Base-by-base conservation (phyloP, 2,888 invertebrate species). In the Galerucella calmariensis region DNA sequence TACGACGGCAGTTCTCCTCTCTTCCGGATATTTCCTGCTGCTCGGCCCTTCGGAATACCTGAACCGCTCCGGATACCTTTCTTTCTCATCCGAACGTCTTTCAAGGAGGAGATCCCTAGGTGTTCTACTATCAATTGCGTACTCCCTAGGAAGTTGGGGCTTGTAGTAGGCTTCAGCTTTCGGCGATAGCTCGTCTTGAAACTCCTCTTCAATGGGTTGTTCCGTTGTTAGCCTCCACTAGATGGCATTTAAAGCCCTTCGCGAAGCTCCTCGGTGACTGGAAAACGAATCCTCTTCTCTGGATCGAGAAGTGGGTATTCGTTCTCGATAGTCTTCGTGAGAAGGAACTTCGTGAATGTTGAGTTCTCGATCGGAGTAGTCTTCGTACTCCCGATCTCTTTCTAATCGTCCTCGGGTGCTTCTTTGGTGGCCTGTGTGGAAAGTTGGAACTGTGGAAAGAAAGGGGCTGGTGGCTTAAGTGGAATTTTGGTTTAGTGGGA, bases 171-270 rank as follows among this genome's bases (percentile, higher is more conserved):
- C 79, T 67, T 84, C 84, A 2, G 82, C 80, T 74, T 80, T 81
- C 59, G 86, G 84, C 77, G 85, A 86, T 77, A 86, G 82, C 72
- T 87, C 87, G 83, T 86, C 86, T 81, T 86, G 86, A 82, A 85
- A 80, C 81, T 88, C 87, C 83, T 87, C 87, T 86, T 87, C 88
- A 86, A 88, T 88, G 82, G 88, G 87, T 80, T 87, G 87, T 81
- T 88, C 88, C 88, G 88, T 86, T 84, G 87, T 87, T 82, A 88
- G 87, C 87, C 88, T 87, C 87, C 88, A 90, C 91, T 93, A 94
- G 88, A 94, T 93, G 87, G 93, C 93, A 88, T 93, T 93, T 83
- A 93, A 91, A 82, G 92, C 92, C 84, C 93, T 90, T 77, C 93
- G 90, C 82, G 93, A 91, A 59, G 92, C 89, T 77, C 90, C 91